Percentiles rank a stretch among this genome's conserved stretches.
These are phyloP conservation scores for Nycteola revayana DNA, from an alignment of 2,888 invertebrate species.

Conservation along the genomic window DNA sequence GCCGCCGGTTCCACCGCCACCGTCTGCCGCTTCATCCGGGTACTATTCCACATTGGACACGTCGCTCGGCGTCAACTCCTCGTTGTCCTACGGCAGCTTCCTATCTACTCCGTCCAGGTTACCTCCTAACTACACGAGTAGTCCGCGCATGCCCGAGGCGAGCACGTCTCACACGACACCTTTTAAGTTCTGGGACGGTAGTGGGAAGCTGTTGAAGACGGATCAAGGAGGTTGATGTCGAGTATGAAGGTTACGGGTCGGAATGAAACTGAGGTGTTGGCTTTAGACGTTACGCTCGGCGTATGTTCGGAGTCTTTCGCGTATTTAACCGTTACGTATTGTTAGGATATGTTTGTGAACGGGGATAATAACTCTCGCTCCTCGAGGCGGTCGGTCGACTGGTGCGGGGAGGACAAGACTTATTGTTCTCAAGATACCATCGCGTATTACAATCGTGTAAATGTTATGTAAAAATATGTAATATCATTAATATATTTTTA, in stretches of 20 bases:
- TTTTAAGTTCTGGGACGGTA: constrained; percentile 68
- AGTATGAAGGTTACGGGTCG: constrained; percentile 45
- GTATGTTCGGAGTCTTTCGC: constrained; percentile 30
- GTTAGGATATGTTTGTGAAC: constrained; percentile 37
- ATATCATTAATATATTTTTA: constrained; percentile 21
- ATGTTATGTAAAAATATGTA: constrained; percentile 29
- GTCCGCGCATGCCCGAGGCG: constrained; percentile 64
- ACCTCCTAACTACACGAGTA: constrained; percentile 69
- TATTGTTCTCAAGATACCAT: constrained; percentile 64
- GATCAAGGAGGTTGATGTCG: constrained; percentile 70
- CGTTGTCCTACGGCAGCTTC: constrained; percentile 72
- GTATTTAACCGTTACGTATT: constrained; percentile 42
- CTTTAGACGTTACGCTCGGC: constrained; percentile 54
- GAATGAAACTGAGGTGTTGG: constrained; percentile 50
- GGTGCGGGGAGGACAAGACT: constrained; percentile 64
- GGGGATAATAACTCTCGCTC: constrained; percentile 74
- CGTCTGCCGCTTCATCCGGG: constrained; percentile 76
- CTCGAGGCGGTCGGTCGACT: constrained; percentile 35
- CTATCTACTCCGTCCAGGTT: constrained; percentile 66
- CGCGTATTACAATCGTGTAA: constrained; percentile 25
- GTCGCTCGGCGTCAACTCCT: constrained; percentile 75
- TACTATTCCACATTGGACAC: constrained; percentile 76
- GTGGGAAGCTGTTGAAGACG: constrained; percentile 48
- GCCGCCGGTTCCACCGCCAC: constrained; percentile 64
- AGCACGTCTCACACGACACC: constrained; percentile 50